A percentile compares a stretch with the other conserved stretches of the same genome.
phyloP scores from a whole-genome alignment of 2,113 vertebrate species.

The Riparia riparia region DNA sequence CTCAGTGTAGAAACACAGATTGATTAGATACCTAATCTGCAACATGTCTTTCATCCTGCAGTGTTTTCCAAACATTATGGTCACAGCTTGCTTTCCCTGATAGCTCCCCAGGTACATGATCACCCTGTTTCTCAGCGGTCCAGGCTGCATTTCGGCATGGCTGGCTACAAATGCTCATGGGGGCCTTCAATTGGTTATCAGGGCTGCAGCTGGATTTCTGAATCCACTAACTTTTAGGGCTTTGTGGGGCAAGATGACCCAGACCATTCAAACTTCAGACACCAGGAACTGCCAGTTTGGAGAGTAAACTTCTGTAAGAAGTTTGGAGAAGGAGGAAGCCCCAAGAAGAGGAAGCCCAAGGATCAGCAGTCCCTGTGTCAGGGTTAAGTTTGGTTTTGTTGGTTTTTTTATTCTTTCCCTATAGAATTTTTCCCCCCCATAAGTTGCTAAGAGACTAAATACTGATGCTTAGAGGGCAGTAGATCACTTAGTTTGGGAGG shows the following conservation, averaged over 20 bases:
- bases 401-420: too few relatives aligned
- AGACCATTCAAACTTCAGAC: background rate
- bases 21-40: slow-evolving; percentile 54
- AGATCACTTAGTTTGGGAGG: too few relatives aligned
- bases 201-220: background rate
- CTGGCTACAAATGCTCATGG: accelerated
- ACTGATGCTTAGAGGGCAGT: too few relatives aligned
- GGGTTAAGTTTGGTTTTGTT: too few relatives aligned
- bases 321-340: background rate
- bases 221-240: background rate
- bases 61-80: background rate
- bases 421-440: too few relatives aligned
- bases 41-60: background rate
- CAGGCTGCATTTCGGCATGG: background rate
- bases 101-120: accelerated
- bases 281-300: background rate
- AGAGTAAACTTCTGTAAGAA: background rate
- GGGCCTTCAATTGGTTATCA: background rate
- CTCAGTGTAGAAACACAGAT: slow-evolving; percentile 12
- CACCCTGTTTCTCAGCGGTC: background rate
- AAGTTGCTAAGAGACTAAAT: too few relatives aligned
- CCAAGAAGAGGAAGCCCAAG: background rate
- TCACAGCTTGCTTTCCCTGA: background rate
- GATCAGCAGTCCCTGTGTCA: background rate
- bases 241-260: background rate